These are phyloP conservation scores for Neosilurus mollespiculum DNA, from an alignment of 2,797 vertebrate genomes.

Conservation along the genomic window DNA sequence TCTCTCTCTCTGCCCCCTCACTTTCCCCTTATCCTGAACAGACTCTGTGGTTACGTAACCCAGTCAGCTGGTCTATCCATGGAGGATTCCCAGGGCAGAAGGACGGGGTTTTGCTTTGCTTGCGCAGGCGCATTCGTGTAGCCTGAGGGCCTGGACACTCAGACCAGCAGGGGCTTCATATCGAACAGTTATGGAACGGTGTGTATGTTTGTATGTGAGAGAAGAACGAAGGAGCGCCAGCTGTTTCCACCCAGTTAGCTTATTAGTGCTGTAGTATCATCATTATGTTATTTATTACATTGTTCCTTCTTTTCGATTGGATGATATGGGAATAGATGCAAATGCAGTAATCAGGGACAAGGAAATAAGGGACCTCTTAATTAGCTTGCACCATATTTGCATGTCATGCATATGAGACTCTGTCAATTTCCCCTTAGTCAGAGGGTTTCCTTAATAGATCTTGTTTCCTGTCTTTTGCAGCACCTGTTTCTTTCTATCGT, in stretches of 20 bases:
- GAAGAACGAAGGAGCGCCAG: constrained; percentile 1
- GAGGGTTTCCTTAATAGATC: neutral
- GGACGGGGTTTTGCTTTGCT: constrained; percentile 41
- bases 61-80: constrained; percentile 64
- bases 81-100: constrained; percentile 48
- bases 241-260: constrained; percentile 6
- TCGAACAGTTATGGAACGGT: neutral
- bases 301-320: neutral
- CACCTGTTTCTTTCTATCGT: neutral
- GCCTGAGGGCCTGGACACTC: constrained; percentile 25
- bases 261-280: neutral
- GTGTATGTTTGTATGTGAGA: constrained; percentile 33
- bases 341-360: constrained; percentile 10
- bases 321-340: neutral
- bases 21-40: constrained; percentile 33
- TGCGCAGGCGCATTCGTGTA: constrained; percentile 22
- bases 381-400: neutral
- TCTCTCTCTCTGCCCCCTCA: constrained; percentile 22
- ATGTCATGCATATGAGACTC: neutral
- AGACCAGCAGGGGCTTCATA: constrained; percentile 27
- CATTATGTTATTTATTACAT: constrained; percentile 16
- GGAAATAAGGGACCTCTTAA: neutral
- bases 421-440: neutral
- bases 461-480: neutral
- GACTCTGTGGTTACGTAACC: constrained; percentile 61